phyloP scores from a whole-genome alignment of 2,113 vertebrate species.

The Epinephelus fuscoguttatus region DNA sequence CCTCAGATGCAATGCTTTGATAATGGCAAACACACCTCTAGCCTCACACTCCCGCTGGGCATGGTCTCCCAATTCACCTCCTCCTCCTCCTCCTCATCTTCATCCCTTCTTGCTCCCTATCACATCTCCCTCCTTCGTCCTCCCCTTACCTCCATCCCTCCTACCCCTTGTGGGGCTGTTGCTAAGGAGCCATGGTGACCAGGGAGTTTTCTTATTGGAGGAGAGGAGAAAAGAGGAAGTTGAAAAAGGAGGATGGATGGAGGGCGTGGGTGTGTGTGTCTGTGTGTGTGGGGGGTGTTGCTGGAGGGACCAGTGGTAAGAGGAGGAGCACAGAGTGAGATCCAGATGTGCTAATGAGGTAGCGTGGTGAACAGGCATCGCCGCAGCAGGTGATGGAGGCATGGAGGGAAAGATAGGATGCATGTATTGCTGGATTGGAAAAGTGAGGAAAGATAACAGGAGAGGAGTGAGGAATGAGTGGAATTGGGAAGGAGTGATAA shows the following conservation, averaged over 20 bases:
- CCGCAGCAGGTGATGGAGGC: neutral
- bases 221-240: constrained; percentile 30
- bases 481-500: neutral
- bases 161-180: constrained; percentile 77
- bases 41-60: constrained; percentile 60
- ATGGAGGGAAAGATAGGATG: neutral
- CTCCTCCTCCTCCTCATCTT: constrained; percentile 21
- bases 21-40: constrained; percentile 68
- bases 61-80: constrained; percentile 38
- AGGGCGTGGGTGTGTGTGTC: neutral
- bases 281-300: neutral
- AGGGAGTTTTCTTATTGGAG: constrained; percentile 71
- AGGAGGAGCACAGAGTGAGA: constrained; percentile 38
- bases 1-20: constrained; percentile 60
- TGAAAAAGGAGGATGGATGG: constrained; percentile 23
- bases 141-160: constrained; percentile 45
- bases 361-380: neutral
- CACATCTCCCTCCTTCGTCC: constrained; percentile 11
- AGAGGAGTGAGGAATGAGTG: neutral
- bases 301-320: neutral
- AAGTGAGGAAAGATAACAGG: neutral
- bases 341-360: constrained; percentile 72
- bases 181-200: constrained; percentile 82
- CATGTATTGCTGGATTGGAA: neutral
- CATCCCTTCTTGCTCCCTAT: constrained; percentile 30